These are phyloP conservation scores for Enteromius anoplus DNA, from an alignment of 2,797 vertebrate genomes.

Conservation along the genomic window DNA sequence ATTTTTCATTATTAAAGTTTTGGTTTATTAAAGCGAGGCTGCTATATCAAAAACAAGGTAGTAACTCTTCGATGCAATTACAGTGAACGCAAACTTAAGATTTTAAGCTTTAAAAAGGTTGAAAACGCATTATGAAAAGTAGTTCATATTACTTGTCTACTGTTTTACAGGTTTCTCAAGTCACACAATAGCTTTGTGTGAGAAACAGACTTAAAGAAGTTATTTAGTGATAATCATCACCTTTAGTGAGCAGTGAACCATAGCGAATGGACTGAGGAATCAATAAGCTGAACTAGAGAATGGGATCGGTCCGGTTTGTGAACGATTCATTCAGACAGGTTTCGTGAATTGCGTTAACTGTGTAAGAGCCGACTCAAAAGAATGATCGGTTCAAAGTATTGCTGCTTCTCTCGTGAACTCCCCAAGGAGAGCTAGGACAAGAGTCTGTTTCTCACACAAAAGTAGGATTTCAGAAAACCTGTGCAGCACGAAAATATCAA, in stretches of 20 bases:
- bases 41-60: neutral
- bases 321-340: neutral
- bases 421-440: neutral
- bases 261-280: neutral
- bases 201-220: neutral
- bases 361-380: neutral
- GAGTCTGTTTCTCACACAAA: neutral
- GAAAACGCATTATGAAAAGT: neutral
- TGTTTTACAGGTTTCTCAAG: neutral
- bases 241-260: neutral
- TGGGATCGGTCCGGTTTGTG: neutral
- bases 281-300: neutral
- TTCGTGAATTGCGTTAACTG: neutral
- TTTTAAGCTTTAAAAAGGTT: neutral
- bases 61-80: neutral
- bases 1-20: neutral
- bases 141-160: neutral
- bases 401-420: neutral
- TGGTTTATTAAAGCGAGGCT: neutral
- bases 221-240: neutral
- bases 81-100: no score
- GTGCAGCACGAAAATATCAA: neutral
- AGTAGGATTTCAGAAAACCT: neutral
- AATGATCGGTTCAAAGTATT: neutral
- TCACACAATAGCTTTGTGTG: neutral